phyloP scores from a whole-genome alignment of 2,888 invertebrate genomes.

The Hylaea fasciaria region DNA sequence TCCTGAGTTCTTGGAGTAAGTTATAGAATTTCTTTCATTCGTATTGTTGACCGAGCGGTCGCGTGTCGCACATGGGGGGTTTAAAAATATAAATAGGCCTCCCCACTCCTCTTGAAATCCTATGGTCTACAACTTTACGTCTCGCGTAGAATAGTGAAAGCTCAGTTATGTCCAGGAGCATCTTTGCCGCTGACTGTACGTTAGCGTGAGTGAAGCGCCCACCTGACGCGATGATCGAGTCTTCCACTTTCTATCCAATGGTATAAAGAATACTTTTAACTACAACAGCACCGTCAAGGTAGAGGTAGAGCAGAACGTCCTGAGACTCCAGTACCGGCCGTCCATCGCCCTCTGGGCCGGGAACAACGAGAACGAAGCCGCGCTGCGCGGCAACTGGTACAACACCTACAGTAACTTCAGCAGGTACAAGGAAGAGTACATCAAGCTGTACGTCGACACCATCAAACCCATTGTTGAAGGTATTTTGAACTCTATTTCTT shows the following conservation, averaged over 20 bases:
- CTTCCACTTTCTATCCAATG: too few species aligned
- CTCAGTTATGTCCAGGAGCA: too few species aligned
- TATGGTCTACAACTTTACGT: too few species aligned
- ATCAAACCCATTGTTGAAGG: constrained; percentile 87
- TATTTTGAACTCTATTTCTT: neutral
- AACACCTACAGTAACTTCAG: constrained; percentile 77
- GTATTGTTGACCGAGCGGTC: too few species aligned
- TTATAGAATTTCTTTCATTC: constrained; percentile 1
- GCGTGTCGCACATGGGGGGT: too few species aligned
- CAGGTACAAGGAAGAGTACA: constrained; percentile 90
- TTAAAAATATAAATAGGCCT: too few species aligned
- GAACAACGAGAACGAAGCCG: constrained; percentile 98
- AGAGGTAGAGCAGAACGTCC: constrained; percentile 93
- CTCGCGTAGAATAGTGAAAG: too few species aligned
- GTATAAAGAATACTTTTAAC: too few species aligned
- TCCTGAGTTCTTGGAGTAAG: constrained; percentile 87
- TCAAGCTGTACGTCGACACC: constrained; percentile 92
- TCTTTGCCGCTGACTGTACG: too few species aligned
- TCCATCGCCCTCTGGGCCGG: constrained; percentile 96
- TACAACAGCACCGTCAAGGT: constrained; percentile 85
- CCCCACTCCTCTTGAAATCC: too few species aligned
- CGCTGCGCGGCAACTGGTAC: constrained; percentile 93
- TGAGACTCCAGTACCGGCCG: constrained; percentile 93
- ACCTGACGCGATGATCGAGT: too few species aligned
- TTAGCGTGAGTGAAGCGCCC: too few species aligned